Evolutionary conservation across 2,888 invertebrate genomes (phyloP), one percentile per base, ranked within the genome.

Genomic region (Acleris sparsana): DNA sequence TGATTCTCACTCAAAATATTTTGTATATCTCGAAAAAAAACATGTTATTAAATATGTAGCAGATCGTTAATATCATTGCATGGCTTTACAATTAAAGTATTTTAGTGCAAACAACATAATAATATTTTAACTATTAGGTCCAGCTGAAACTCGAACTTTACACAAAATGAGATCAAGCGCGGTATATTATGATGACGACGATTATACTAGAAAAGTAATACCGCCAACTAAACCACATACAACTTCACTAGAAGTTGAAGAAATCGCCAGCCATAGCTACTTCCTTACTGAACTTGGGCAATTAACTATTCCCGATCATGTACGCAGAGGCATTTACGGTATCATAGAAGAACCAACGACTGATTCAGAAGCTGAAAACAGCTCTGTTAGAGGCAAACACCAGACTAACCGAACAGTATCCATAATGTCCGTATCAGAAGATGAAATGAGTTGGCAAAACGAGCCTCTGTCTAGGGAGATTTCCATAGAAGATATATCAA

Each of bases 381-480:
- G 76, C 78, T 89, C 78, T 52, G 84, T 77, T 79, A 83, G 77
- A 69, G 79, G 80, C 3, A 87, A 75, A 69, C 80, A 86, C 5
- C 71, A 75, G 6, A 80, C 86, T 0, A 93, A 92, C 73, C 90
- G 94, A 71, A 93, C 94, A 4, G 83, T 95, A n/a, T 95, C 95
- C 0, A 95, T 95, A n/a, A 93, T 94, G 69, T 95, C 95, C 1
- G 86, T 94, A 39, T 94, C 95, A 1, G 95, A 95, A 80, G 95
- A 95, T 71, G 95, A 95, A 25, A 88, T 88, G 70, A 94, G 93
- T 52, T 85, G 93, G 84, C 93, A 93, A 60, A 94, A 93, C 18
- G 92, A 94, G 62, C 82, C 92, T 51, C 83, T 93, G 18, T 94
- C 94, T 0, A 83, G 94, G 64, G 94, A 94, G 70, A 90, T 94